Evolutionary conservation across 2,888 invertebrate species (phyloP), one percentile per base, ranked within the genome.

Genomic region (Lithosia quadra): DNA sequence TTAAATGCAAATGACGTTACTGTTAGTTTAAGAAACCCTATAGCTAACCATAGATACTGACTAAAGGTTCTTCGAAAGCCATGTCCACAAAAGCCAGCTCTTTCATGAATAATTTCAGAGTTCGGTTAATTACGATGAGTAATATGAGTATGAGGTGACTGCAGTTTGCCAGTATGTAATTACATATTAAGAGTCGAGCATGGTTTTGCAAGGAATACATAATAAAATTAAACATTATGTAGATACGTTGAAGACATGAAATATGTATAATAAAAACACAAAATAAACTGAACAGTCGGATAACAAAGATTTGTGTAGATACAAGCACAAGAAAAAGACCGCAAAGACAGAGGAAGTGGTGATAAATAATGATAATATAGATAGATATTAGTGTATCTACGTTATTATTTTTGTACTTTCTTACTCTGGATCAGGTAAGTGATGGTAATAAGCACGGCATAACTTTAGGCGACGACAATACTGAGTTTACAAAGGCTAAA

Each of bases 1-100:
- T 65, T 68, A 65, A 86, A 87, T 86, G 77, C 87, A 89, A 89
- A 86, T 86, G 77, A 86, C 85, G 88, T 87, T 83, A 85, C 86
- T 81, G 88, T 87, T 86, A 88, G 87, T 86, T 70, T 84, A 86
- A 79, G 80, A 75, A 74, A 76, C 74, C 74, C 72, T 76, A 79
- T 57, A 79, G 76, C 81, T 81, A 74, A 82, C 71, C 76, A 81
- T 8, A 24, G 0, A 13, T 60, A 28, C 1, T 11, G 78, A 77
- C 79, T 76, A 81, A 80, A 73, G 77, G 72, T 84, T 83, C 77
- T 74, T 73, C 65, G 77, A 76, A 79, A 77, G 80, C 67, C 78
- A 68, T 69, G 75, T 78, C 66, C 60, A 71, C 64, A 71, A 69
- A n/a, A 68, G 72, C 69, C 62, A 63, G 70, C 63, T 63, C 73